Evolutionary conservation across 92 coral and sea anemone genomes (phyloP), one percentile per base, ranked within the genome.

Genomic region (Actinostola sp.): DNA sequence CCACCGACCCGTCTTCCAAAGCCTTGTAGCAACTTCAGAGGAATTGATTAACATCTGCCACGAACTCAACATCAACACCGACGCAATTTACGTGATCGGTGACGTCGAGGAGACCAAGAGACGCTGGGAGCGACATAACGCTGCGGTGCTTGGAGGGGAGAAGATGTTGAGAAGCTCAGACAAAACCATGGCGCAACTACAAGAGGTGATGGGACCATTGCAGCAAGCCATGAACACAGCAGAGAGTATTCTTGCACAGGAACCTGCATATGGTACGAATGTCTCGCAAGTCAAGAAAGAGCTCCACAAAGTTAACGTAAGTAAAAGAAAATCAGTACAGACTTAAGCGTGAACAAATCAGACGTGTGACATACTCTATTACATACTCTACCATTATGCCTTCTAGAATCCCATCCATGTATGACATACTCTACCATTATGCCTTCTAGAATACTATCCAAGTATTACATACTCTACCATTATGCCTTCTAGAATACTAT

Each of bases 171-270:
- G 75, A 33, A 90, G 77, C 64, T 89, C 96, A 11, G 89, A 90
- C 89, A 90, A 87, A 69, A 90, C 96, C 3, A 73, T 90, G 70
- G 92, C 96, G 14, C 73, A 90, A 71, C 84, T 90, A 10, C 87
- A 76, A 38, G 96, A 90, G 48, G 96, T 76, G 8, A 75, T 90
- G 89, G 82, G 82, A 30, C 96, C 96, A 17, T 87, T 90, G 96
- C 96, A 90, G 48, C 87, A 87, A 38, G 96, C 89, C 11, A 90
- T 90, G 96, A 66, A 72, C 45, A 83, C 84, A 25, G 96, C 96
- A 14, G 96, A 89, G 41, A 62, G 79, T 45, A 87, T 90, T 53
- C 81, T 90, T 29, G 96, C 88, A n/a, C 82, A 87, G 0, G 96
- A 90, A 52, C 88, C 96, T 3, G 76, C 83, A 3, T 83, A 83